Evolutionary conservation across 2,797 vertebrate species (phyloP), one percentile per base, ranked within the genome.

Genomic region (Orientallactaga sibirica): DNA sequence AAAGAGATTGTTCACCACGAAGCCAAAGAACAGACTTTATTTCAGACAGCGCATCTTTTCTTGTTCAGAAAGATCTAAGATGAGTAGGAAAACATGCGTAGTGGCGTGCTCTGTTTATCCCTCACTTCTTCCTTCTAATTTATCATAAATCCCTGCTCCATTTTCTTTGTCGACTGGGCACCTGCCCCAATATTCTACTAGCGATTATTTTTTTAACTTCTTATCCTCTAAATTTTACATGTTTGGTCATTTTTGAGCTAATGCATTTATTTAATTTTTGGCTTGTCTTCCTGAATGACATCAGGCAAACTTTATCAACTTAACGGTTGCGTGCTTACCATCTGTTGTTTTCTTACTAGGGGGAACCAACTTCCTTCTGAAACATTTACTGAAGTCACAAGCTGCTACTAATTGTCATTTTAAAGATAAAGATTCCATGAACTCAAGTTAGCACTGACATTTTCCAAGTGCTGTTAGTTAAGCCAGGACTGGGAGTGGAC

Each of bases 371-470:
- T 93, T 96, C 73, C 68, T 73, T 89, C 78, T 19, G 70, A 83
- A 83, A 92, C 89, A 64, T 24, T 82, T 81, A 61, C 58, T 37
- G n/a, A 66, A 78, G 73, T 74, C 70, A 90, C 80, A 87, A 62
- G 88, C 64, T 64, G 73, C 67, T 91, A 55, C 79, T 90, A 73
- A 89, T 43, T 33, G 76, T 86, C 64, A 74, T 83, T 91, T 91
- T 48, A 76, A 74, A 96, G 79, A 96, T 70, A 66, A 94, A 71
- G 93, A 91, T 94, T 78, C 62, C 80, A 75, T 43, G 62, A 86
- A 81, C 85, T 86, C 62, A 48, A 80, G 80, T 79, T 55, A 87
- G 61, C 55, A 5, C 25, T 66, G 90, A 81, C 48, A 67, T 91
- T 88, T 88, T 55, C 3, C 78, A 78, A 52, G 67, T 27, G 78